Conservation (phyloP, 1,140 invertebrate species). For the Lasaia peninsularis region DNA sequence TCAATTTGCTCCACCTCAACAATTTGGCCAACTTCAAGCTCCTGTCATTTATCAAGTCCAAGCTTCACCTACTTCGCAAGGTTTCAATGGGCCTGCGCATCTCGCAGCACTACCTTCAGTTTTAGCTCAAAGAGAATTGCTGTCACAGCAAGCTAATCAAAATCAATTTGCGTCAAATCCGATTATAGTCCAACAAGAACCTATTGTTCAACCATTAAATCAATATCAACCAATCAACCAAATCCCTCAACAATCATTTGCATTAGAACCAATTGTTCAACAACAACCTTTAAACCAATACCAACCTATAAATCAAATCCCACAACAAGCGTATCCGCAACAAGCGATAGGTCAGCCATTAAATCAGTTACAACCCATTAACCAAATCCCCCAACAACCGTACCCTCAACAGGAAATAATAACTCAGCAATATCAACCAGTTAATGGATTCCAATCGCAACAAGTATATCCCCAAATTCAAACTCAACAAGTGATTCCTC, state of each 20-base stretch:
- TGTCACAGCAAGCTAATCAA: slow-evolving; percentile 32
- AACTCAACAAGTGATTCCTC: slow-evolving; percentile 16
- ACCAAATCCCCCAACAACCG: slow-evolving; percentile 20
- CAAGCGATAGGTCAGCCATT: slow-evolving; percentile 31
- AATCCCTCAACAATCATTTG: slow-evolving; percentile 17
- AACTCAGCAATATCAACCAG: slow-evolving; percentile 18
- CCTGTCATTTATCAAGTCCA: slow-evolving; percentile 44
- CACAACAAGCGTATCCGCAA: slow-evolving; percentile 29
- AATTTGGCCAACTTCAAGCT: slow-evolving; percentile 46
- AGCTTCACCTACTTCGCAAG: slow-evolving; percentile 30
- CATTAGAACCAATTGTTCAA: slow-evolving; percentile 24
- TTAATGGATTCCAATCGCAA: slow-evolving; percentile 16
- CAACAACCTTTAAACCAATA: slow-evolving; percentile 30
- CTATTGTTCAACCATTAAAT: slow-evolving; percentile 27
- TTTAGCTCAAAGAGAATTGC: slow-evolving; percentile 48
- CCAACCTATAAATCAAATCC: slow-evolving; percentile 19
- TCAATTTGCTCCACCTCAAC: slow-evolving; percentile 46
- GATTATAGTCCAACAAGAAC: slow-evolving; percentile 38
- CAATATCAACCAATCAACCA: slow-evolving; percentile 31
- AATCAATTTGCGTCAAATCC: slow-evolving; percentile 43
- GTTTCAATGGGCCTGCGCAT: slow-evolving; percentile 53
- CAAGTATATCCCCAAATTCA: slow-evolving; percentile 13
- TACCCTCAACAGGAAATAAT: background rate
- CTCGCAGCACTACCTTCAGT: slow-evolving; percentile 60
- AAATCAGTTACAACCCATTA: slow-evolving; percentile 33